Evolutionary conservation across 2,113 vertebrate species (phyloP).

Genomic region (Ochotona curzoniae): DNA sequence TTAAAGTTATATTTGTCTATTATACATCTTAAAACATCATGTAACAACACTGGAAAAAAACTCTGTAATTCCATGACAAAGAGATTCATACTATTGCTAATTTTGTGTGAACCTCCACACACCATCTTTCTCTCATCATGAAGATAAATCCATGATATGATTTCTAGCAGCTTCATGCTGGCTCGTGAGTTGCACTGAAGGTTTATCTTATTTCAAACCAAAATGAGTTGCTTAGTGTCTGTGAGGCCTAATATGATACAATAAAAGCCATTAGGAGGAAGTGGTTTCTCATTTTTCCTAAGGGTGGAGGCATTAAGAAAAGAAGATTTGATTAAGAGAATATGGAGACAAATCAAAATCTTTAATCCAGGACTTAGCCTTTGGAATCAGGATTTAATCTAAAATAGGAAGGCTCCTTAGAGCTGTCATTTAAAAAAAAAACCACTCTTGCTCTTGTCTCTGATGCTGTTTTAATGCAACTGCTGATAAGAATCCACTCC

Average conservation of each 20-base stretch:
- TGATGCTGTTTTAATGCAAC: conserved; percentile 70
- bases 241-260: conserved; percentile 51
- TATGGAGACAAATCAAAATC: conserved; percentile 73
- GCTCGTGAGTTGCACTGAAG: conserved; percentile 25
- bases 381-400: conserved; percentile 74
- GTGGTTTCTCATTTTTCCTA: conserved; percentile 71
- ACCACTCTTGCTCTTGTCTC: conserved; percentile 63
- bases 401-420: conserved; percentile 65
- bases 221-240: conserved; percentile 58
- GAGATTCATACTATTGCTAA: neutral
- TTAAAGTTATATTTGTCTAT: no score
- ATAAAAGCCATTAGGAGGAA: conserved; percentile 69
- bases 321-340: conserved; percentile 76
- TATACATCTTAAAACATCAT: neutral
- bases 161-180: conserved; percentile 37
- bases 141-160: conserved; percentile 23
- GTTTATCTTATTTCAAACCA: conserved; percentile 58
- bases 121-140: neutral
- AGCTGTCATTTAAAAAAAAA: conserved; percentile 73
- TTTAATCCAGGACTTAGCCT: conserved; percentile 69
- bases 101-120: neutral
- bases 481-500: conserved; percentile 66
- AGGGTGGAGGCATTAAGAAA: conserved; percentile 57
- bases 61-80: neutral
- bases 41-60: neutral